Evolutionary conservation across 2,888 invertebrate genomes (phyloP).

Genomic region (Caenorhabditis doughertyi): DNA sequence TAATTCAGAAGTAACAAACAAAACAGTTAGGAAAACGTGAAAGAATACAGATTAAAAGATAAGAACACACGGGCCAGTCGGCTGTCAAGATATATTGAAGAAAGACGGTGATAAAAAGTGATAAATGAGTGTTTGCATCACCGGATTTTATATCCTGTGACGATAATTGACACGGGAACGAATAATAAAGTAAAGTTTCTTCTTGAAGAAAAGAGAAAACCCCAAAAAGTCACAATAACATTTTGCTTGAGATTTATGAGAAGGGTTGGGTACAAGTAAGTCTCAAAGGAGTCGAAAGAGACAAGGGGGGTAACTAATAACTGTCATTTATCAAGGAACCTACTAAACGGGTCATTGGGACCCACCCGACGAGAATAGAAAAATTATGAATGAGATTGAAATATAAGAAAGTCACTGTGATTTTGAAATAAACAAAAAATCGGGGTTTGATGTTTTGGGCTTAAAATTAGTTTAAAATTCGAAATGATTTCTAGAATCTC

Average conservation of each 20-base stretch:
- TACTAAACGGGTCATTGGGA: constrained; percentile 38
- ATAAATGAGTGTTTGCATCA: constrained; percentile 56
- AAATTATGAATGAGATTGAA: background rate
- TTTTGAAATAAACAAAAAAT: too few species aligned
- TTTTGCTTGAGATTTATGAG: constrained; percentile 36
- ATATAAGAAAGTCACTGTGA: too few species aligned
- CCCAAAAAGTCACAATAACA: constrained; percentile 15
- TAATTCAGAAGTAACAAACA: constrained; percentile 40
- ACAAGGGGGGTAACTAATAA: constrained; percentile 24
- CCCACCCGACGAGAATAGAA: background rate
- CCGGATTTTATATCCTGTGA: constrained; percentile 29
- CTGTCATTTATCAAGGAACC: constrained; percentile 48
- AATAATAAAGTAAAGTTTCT: background rate
- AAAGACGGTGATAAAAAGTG: constrained; percentile 48
- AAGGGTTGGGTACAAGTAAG: constrained; percentile 10
- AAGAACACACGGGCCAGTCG: constrained; percentile 48
- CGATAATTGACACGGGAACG: constrained; percentile 19
- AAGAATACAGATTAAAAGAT: constrained; percentile 55
- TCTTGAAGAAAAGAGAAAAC: background rate
- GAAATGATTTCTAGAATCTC: too few species aligned
- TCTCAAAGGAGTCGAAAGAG: constrained; percentile 27
- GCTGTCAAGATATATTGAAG: constrained; percentile 49
- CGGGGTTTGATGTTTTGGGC: too few species aligned
- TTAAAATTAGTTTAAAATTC: too few species aligned
- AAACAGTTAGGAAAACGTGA: constrained; percentile 46